These are phyloP conservation scores for Ptychodera flava DNA, from an alignment of 35 echinoderm and acorn worm species.

Conservation along the genomic window DNA sequence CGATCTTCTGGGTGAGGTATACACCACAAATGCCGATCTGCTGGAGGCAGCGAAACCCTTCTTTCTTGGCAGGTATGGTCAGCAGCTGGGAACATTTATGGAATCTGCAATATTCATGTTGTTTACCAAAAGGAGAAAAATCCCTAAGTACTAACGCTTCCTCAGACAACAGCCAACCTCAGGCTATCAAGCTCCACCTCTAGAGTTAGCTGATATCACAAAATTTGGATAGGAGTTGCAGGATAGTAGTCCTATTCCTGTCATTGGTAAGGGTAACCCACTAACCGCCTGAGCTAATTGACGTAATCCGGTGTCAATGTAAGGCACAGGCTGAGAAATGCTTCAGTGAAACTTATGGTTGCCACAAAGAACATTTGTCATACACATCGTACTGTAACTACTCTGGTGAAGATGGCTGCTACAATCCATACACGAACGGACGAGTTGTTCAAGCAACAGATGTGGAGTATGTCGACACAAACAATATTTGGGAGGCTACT, in stretches of 20 bases:
- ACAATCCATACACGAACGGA: too few species aligned
- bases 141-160: slow-evolving; percentile 11
- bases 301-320: slow-evolving; percentile 14
- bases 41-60: background rate
- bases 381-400: too few species aligned
- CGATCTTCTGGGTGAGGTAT: slow-evolving; percentile 11
- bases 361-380: too few species aligned
- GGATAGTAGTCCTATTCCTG: slow-evolving; percentile 3
- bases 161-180: slow-evolving; percentile 20
- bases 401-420: too few species aligned
- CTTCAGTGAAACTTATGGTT: too few species aligned
- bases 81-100: slow-evolving; percentile 11
- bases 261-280: background rate
- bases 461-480: background rate
- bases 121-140: slow-evolving; percentile 7
- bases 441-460: too few species aligned
- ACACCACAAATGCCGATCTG: slow-evolving; percentile 3
- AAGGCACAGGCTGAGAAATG: too few species aligned
- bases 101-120: background rate
- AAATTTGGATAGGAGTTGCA: slow-evolving; percentile 16
- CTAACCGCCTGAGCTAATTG: slow-evolving; percentile 18
- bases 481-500: too few species aligned
- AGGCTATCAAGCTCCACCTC: slow-evolving; percentile 4
- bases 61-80: slow-evolving; percentile 17
- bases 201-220: too few species aligned